phyloP scores from a whole-genome alignment of 2,888 invertebrate genomes.

The Mayetiola destructor region DNA sequence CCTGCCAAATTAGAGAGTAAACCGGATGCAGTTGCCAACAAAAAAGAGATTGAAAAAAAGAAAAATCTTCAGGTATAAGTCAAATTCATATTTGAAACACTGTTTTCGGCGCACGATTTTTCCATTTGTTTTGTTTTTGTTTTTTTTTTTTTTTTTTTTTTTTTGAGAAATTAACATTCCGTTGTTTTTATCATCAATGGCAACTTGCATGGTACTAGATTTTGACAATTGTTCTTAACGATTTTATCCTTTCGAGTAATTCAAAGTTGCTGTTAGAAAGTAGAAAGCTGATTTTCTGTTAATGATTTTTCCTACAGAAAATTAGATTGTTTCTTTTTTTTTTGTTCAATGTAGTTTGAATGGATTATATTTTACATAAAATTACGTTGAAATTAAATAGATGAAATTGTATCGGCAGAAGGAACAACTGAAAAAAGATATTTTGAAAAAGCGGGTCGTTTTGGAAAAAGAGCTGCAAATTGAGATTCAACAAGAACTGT shows the following conservation, averaged over 20 bases:
- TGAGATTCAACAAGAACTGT: conserved; percentile 73
- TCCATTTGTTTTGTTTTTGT: conserved; percentile 16
- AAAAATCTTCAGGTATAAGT: conserved; percentile 21
- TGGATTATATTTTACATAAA: neutral
- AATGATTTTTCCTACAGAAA: too few species aligned
- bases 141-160: conserved; percentile 14
- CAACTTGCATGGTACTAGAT: too few species aligned
- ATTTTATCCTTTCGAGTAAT: too few species aligned
- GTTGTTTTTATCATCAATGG: too few species aligned
- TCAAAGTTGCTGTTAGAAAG: too few species aligned
- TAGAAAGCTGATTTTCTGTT: too few species aligned
- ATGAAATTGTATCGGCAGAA: conserved; percentile 74
- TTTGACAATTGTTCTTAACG: too few species aligned
- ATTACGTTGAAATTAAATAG: conserved; percentile 30
- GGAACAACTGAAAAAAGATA: conserved; percentile 83
- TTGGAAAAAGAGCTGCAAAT: conserved; percentile 79
- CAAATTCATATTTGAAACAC: neutral
- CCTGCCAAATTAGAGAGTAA: neutral
- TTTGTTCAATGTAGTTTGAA: conserved; percentile 1
- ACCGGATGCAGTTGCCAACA: neutral
- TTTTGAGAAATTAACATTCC: too few species aligned
- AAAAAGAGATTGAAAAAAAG: conserved; percentile 20
- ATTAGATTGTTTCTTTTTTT: conserved; percentile 7
- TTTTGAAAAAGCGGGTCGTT: conserved; percentile 74
- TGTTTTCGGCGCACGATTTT: conserved; percentile 17